Percentiles rank a stretch among this genome's conserved stretches.
Conservation (phyloP, 2,888 invertebrate species). For the Thelaira solivaga region DNA sequence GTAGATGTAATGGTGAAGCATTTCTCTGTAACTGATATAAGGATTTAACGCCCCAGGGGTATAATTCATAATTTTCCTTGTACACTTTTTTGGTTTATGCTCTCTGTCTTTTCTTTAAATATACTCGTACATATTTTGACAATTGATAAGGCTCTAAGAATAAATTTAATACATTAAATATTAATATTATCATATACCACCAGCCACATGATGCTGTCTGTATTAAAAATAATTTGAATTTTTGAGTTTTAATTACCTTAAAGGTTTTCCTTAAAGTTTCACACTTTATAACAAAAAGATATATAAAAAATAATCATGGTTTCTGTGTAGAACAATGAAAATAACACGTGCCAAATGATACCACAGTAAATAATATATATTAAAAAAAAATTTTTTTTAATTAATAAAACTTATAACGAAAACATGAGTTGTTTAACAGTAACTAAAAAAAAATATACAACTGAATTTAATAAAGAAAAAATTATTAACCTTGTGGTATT, state of each 20-base stretch:
- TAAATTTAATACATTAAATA: slow-evolving; percentile 56
- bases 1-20: slow-evolving; percentile 2
- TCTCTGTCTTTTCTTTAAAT: too few relatives aligned
- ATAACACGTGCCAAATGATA: slow-evolving; percentile 18
- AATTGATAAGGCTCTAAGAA: slow-evolving; percentile 69
- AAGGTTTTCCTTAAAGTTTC: slow-evolving; percentile 62
- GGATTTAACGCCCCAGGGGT: slow-evolving; percentile 69
- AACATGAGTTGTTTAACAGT: too few relatives aligned
- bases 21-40: slow-evolving; percentile 66
- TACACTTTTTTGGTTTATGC: slow-evolving; percentile 16
- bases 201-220: slow-evolving; percentile 19
- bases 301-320: background rate
- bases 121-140: slow-evolving; percentile 59
- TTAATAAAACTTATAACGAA: too few relatives aligned
- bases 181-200: slow-evolving; percentile 1
- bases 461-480: too few relatives aligned
- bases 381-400: too few relatives aligned
- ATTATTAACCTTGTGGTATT: too few relatives aligned
- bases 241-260: slow-evolving; percentile 65
- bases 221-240: slow-evolving; percentile 39
- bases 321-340: background rate
- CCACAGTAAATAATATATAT: background rate
- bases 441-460: too few relatives aligned
- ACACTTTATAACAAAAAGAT: slow-evolving; percentile 50
- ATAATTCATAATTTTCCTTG: slow-evolving; percentile 73